These are phyloP conservation scores for Toxotes jaculatrix DNA, from an alignment of 2,113 vertebrate genomes.

Conservation along the genomic window DNA sequence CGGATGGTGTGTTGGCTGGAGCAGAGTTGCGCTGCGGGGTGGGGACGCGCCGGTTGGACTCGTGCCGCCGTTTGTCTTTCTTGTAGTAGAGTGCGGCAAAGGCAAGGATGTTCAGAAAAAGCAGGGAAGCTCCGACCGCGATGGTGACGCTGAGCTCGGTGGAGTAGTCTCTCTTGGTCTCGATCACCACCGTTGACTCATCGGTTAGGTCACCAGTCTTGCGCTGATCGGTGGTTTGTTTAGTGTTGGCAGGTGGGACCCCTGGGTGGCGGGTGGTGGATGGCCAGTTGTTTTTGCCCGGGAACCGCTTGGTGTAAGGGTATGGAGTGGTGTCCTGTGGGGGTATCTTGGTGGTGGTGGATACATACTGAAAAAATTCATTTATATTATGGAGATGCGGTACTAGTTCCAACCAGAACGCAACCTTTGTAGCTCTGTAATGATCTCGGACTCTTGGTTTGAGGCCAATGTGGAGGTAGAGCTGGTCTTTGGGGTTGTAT, in stretches of 20 bases:
- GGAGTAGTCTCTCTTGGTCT: conserved; percentile 94
- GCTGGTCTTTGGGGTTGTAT: conserved; percentile 96
- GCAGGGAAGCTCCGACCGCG: conserved; percentile 93
- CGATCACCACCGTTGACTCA: conserved; percentile 91
- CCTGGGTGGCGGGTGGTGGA: conserved; percentile 95
- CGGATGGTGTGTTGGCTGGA: conserved; percentile 46
- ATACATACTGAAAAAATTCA: conserved; percentile 95
- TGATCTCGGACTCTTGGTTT: conserved; percentile 95
- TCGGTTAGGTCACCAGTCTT: conserved; percentile 84
- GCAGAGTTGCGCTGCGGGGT: conserved; percentile 88
- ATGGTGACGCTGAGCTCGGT: conserved; percentile 97
- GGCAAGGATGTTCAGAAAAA: conserved; percentile 96
- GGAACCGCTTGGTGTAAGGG: conserved; percentile 91
- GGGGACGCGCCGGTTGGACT: conserved; percentile 89
- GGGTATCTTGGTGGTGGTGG: conserved; percentile 95
- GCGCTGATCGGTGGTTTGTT: conserved; percentile 90
- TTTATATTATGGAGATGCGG: conserved; percentile 95
- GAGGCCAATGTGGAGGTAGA: conserved; percentile 96
- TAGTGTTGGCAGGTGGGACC: conserved; percentile 90
- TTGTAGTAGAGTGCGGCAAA: conserved; percentile 97
- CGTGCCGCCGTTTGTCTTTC: conserved; percentile 94
- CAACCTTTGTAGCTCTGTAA: conserved; percentile 96
- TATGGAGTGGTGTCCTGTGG: conserved; percentile 95
- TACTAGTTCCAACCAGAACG: conserved; percentile 96
- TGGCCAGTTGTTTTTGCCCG: conserved; percentile 90